Evolutionary conservation across 2,113 vertebrate species (phyloP).

Genomic region (Cervus canadensis): DNA sequence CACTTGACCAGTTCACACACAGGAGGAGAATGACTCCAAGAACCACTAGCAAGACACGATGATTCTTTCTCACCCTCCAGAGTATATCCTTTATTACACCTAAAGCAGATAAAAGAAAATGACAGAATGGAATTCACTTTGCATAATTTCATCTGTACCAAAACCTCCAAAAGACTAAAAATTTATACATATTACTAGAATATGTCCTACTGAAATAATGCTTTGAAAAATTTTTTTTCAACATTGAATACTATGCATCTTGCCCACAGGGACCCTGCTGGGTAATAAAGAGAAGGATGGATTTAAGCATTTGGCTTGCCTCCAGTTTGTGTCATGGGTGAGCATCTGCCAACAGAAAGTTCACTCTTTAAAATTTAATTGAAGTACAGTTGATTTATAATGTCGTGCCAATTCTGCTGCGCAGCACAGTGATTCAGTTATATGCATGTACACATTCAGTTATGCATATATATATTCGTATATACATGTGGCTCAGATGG

Average conservation of each 20-base stretch:
- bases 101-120: constrained; percentile 71
- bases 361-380: not conserved
- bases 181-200: not conserved
- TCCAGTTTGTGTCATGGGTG: not conserved
- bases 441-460: not conserved
- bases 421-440: not conserved
- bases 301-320: not conserved
- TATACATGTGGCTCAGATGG: not conserved
- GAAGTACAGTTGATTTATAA: not conserved
- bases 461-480: not conserved
- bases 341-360: not conserved
- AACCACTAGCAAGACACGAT: constrained; percentile 87
- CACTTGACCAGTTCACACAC: constrained; percentile 90
- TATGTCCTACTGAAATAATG: not conserved
- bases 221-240: not conserved
- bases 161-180: not conserved
- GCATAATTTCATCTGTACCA: not conserved
- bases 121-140: not conserved
- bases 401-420: not conserved
- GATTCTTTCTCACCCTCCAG: constrained; percentile 87
- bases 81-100: constrained; percentile 90
- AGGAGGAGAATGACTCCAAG: constrained; percentile 88
- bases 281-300: not conserved
- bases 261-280: not conserved
- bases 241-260: not conserved